Conservation (phyloP, 2,113 vertebrate genomes). For the Calyptommatus sinebrachiatus region DNA sequence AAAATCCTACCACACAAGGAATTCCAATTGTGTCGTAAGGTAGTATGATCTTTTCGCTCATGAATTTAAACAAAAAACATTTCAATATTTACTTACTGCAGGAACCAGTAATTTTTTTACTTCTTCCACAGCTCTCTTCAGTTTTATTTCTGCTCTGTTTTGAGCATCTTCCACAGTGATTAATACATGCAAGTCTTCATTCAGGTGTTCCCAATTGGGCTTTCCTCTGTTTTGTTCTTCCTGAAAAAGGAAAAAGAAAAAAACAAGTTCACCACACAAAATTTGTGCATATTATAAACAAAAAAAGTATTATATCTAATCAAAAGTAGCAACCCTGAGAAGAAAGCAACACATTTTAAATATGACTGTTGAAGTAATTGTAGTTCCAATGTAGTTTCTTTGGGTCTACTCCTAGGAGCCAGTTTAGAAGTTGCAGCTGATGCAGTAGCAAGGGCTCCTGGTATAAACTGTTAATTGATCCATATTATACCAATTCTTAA, state of each 20-base stretch:
- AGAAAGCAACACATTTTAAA: neutral
- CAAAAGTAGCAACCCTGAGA: neutral
- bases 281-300: neutral
- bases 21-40: too few species aligned
- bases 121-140: slow-evolving; percentile 92
- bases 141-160: slow-evolving; percentile 94
- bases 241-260: slow-evolving; percentile 64
- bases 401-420: too few species aligned
- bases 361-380: neutral
- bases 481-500: too few species aligned
- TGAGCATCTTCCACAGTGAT: slow-evolving; percentile 97
- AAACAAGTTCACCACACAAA: neutral
- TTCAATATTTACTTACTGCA: slow-evolving; percentile 81
- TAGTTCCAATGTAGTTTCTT: neutral
- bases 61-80: slow-evolving; percentile 9
- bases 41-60: too few species aligned
- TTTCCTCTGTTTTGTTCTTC: slow-evolving; percentile 97
- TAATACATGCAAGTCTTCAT: slow-evolving; percentile 93
- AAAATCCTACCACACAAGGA: too few species aligned
- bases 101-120: slow-evolving; percentile 93
- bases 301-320: neutral
- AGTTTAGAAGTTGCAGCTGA: too few species aligned
- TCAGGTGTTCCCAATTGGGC: slow-evolving; percentile 96
- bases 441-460: too few species aligned
- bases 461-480: too few species aligned